A percentile compares a stretch with the other conserved stretches of the same genome.
phyloP scores from a whole-genome alignment of 2,113 vertebrate genomes.

The Sus scrofa region DNA sequence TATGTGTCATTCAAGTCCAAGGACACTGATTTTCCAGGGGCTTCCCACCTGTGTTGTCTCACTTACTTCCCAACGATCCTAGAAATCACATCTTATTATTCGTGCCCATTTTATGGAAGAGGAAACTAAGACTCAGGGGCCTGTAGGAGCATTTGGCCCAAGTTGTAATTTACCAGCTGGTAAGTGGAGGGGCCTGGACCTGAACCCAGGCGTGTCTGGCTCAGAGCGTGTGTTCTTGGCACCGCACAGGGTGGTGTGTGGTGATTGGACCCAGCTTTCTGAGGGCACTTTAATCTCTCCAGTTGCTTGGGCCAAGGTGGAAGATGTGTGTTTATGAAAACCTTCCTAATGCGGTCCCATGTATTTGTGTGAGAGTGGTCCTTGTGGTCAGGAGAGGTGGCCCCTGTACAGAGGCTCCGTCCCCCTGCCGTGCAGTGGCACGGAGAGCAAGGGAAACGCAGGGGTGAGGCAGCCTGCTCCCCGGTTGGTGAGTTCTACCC shows the following conservation, averaged over 20 bases:
- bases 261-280: background rate
- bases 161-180: background rate
- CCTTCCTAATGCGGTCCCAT: background rate
- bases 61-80: background rate
- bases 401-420: fast-evolving
- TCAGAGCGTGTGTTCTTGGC: background rate
- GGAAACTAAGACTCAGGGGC: background rate
- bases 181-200: background rate
- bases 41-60: no score
- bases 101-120: background rate
- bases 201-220: background rate
- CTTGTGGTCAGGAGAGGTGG: background rate
- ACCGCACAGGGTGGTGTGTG: fast-evolving
- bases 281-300: background rate
- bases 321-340: background rate
- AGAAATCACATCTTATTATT: background rate
- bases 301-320: background rate
- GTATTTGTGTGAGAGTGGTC: background rate
- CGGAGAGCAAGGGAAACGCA: background rate
- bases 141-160: no score
- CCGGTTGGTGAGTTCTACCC: background rate
- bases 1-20: fast-evolving
- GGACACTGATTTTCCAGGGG: background rate
- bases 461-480: no score
- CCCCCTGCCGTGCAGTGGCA: fast-evolving